Conservation (phyloP, 2,888 invertebrate genomes). For the Aporophyla lueneburgensis region DNA sequence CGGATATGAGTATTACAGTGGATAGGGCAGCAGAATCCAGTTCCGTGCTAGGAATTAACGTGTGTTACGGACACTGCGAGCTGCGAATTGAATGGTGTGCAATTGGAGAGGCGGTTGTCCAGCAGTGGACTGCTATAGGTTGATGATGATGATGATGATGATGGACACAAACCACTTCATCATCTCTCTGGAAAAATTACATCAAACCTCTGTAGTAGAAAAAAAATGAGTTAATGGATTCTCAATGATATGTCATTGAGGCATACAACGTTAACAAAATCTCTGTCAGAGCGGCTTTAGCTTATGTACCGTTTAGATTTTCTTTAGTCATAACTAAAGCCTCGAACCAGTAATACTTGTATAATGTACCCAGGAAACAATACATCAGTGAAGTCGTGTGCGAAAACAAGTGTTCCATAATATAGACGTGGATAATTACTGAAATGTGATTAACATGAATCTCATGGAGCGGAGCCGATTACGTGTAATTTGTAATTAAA, state of each 20-base stretch:
- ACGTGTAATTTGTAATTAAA: slow-evolving; percentile 58
- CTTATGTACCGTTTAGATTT: neutral
- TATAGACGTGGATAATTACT: slow-evolving; percentile 28
- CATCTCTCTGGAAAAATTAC: too few relatives aligned
- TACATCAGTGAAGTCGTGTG: neutral
- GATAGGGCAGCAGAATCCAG: too few relatives aligned
- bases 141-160: too few relatives aligned
- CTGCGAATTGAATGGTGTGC: too few relatives aligned
- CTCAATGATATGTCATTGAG: neutral
- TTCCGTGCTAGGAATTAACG: too few relatives aligned
- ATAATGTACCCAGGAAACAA: neutral
- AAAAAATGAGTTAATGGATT: too few relatives aligned
- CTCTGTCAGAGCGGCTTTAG: neutral
- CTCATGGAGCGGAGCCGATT: slow-evolving; percentile 36
- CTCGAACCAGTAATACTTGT: neutral
- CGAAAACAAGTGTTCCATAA: neutral
- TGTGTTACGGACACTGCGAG: too few relatives aligned
- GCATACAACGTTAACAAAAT: neutral
- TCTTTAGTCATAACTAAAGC: neutral
- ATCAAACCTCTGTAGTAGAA: too few relatives aligned
- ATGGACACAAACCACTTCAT: too few relatives aligned
- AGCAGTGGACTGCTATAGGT: too few relatives aligned
- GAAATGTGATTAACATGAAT: slow-evolving; percentile 41
- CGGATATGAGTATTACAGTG: too few relatives aligned
- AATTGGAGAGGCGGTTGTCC: too few relatives aligned